Base-by-base conservation (phyloP, 2,888 invertebrate genomes). In the Torymus auratus region DNA sequence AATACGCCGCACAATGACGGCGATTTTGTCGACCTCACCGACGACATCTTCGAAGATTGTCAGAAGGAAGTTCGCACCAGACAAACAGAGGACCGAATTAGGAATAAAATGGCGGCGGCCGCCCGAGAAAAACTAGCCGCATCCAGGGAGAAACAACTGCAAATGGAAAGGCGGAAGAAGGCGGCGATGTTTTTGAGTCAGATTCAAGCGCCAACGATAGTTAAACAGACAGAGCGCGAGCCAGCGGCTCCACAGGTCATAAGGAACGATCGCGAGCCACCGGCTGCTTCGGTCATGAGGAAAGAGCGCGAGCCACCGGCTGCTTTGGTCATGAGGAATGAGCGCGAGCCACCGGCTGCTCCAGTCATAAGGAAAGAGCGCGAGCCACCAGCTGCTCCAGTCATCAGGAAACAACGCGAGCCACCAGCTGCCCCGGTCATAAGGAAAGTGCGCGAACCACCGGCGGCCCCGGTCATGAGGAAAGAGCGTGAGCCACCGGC, bases 161-260 rank as follows among this genome's bases (percentile, higher is more conserved):
- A 96, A 86, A 87, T 94, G 84, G 96, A 96, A 88, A 91, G 97
- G 0, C 95, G 96, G 84, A 94, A 94, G 41, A 95, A 96, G 85
- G 97, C 97, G 0, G 95, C 96, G 12, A 95, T 96, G 88, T 97
- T 98, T 90, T 92, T 96, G 12, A 93, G 92, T 88, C 92, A 93
- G 78, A 90, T 93, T 69, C 92, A 90, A 85, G 64, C 88, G 3
- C 87, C 88, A 2, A 64, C 82, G 7, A 41, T 84, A 11, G 17
- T 76, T 1, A 87, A 87, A 64, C 55, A 68, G 41, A 5, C 41
- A 41, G 41, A 41, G 7, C 41, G 41, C 7, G 41, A 41, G 41
- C 41, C 69, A 3, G 55, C 73, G 1, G 11, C 69, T 2, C 67
- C 80, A 3, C 28, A 69, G 0, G 73, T 78, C 65, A 5, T 81